Percentiles rank a stretch among this genome's conserved stretches.
These are phyloP conservation scores for Aurelia aurita DNA, from an alignment of 30 jellyfish, hydroid and myxozoan species.

Conservation along the genomic window DNA sequence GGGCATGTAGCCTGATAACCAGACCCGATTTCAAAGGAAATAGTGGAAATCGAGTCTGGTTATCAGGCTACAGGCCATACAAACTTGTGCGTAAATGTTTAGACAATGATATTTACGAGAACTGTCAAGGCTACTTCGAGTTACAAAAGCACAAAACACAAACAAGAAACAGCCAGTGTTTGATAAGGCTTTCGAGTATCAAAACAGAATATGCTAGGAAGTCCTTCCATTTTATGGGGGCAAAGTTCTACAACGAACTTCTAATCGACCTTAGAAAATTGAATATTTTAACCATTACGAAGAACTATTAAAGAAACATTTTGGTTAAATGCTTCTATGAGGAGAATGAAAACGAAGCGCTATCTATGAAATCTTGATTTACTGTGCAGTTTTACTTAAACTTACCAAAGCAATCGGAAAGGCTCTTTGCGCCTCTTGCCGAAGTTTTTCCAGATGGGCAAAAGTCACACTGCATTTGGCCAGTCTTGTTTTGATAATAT, in stretches of 20 bases:
- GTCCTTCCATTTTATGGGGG: too few relatives aligned
- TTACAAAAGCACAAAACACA: not conserved
- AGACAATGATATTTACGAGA: not conserved
- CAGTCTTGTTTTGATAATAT: conserved; percentile 62
- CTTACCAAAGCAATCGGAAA: conserved; percentile 53
- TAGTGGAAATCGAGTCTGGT: too few relatives aligned
- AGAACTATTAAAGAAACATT: not conserved
- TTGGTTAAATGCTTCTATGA: not conserved
- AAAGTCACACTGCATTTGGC: conserved; percentile 53
- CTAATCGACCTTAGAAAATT: not conserved
- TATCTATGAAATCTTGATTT: too few relatives aligned
- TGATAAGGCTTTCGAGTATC: not conserved
- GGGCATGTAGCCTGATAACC: too few relatives aligned
- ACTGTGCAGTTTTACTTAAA: not conserved
- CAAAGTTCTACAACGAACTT: not conserved
- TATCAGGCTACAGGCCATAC: too few relatives aligned
- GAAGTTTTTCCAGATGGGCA: conserved; percentile 61
- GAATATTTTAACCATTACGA: not conserved
- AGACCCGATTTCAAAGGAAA: too few relatives aligned
- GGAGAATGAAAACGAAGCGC: too few relatives aligned
- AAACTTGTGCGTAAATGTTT: too few relatives aligned
- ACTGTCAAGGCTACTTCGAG: not conserved
- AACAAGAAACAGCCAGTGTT: conserved; percentile 3
- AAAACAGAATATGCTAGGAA: too few relatives aligned
- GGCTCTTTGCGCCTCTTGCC: conserved; percentile 31